These are phyloP conservation scores for Astur gentilis DNA, from an alignment of 2,113 vertebrate species.

Conservation along the genomic window DNA sequence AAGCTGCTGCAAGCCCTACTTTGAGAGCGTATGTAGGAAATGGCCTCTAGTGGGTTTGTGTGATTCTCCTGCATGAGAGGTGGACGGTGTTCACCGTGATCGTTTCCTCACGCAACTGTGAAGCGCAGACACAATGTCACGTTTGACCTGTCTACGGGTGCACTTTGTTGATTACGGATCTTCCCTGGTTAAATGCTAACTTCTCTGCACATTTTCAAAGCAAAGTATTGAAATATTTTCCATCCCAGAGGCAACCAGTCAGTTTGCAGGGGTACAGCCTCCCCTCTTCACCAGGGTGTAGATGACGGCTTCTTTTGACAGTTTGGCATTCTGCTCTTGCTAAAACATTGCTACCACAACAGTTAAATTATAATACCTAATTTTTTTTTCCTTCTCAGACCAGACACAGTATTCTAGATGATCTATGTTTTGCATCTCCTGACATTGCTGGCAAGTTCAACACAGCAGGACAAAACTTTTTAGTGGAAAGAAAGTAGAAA, in stretches of 20 bases:
- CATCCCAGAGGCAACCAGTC: background rate
- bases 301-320: background rate
- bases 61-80: background rate
- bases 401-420: background rate
- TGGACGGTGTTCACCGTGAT: accelerated
- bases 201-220: background rate
- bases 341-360: background rate
- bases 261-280: background rate
- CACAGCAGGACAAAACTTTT: background rate
- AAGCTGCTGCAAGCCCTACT: background rate
- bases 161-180: background rate
- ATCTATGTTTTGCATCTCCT: background rate
- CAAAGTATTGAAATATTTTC: background rate
- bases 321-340: background rate
- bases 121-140: background rate
- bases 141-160: background rate
- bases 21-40: background rate
- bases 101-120: background rate
- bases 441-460: background rate
- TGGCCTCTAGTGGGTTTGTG: accelerated
- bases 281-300: background rate
- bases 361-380: background rate
- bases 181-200: background rate
- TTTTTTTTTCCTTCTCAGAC: background rate
- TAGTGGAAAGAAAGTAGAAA: background rate